Conservation (phyloP, 2,888 invertebrate species). For the Standfussiana lucernea region DNA sequence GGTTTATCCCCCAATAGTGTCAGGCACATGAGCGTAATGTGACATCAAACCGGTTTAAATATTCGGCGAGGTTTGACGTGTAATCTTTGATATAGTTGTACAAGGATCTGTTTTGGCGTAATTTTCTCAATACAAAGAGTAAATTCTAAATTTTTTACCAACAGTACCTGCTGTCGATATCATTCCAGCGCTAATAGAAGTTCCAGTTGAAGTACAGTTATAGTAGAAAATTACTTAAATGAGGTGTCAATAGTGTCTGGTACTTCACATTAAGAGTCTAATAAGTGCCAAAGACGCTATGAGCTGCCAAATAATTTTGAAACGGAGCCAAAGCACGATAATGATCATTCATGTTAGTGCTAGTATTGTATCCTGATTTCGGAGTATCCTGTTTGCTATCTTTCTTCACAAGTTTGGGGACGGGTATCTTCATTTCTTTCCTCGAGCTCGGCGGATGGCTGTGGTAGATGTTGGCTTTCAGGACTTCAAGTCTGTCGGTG, state of each 20-base stretch:
- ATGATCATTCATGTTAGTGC: conserved; percentile 44
- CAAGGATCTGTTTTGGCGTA: background rate
- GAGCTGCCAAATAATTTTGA: conserved; percentile 83
- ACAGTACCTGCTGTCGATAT: background rate
- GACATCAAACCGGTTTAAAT: background rate
- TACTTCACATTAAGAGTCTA: conserved; percentile 53
- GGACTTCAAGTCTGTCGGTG: conserved; percentile 83
- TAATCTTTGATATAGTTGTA: background rate
- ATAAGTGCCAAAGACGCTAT: conserved; percentile 82
- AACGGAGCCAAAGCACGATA: conserved; percentile 75
- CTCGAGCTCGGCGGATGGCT: conserved; percentile 80
- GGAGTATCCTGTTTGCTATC: conserved; percentile 56
- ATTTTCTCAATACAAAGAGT: background rate
- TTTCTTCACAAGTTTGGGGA: conserved; percentile 54
- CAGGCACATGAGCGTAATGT: background rate
- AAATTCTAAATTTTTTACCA: background rate
- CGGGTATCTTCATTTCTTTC: conserved; percentile 65
- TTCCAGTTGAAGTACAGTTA: background rate
- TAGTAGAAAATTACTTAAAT: background rate
- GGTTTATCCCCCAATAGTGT: background rate
- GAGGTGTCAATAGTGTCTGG: conserved; percentile 4
- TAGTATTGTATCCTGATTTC: conserved; percentile 21
- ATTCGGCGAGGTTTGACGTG: background rate
- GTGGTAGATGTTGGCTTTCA: conserved; percentile 82
- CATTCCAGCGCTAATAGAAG: background rate